Evolutionary conservation across 2,888 invertebrate genomes (phyloP), one percentile per base, ranked within the genome.

Genomic region (Aleiodes leptofemur): DNA sequence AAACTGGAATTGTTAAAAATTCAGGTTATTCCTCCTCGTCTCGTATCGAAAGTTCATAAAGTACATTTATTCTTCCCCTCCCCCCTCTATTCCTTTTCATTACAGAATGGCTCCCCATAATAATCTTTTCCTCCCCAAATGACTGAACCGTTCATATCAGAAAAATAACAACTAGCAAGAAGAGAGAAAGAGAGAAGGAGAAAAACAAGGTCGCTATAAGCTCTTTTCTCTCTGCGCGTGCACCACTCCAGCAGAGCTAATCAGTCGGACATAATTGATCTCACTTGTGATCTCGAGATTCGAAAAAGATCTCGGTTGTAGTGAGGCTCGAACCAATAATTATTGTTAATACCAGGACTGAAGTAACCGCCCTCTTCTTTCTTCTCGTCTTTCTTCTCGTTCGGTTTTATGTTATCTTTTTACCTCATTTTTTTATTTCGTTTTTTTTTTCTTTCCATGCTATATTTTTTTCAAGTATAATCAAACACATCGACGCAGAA

Each of bases 221-320:
- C 14, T 14, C 64, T 34, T 43, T 64, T 23, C 23, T 23, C 23
- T 61, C 61, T 61, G 14, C 38, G 34, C 61, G 34, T 48, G 66
- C 50, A 66, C 16, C 23, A 68, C 83, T 82, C 82, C 76, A 77
- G 23, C 23, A 77, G 83, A 84, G 84, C 87, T 88, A 88, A 88
- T 88, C 88, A 87, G 87, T 86, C 87, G 84, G 86, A 86, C 88
- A 86, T 88, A 88, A 88, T 88, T 88, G 88, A 88, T 88, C 88
- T 88, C 86, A 88, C 88, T 88, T 86, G 88, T 87, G 88, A 88
- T 88, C 88, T 88, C 82, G 87, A 87, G 87, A 88, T 88, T 87
- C 87, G 87, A 88, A 86, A 68, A 82, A 86, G 87, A 88, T 88
- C 88, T 85, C 83, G 86, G 83, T 86, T 84, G 81, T 83, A 85